Evolutionary conservation across 2,113 vertebrate genomes (phyloP).

Genomic region (Melanocharis versteri): DNA sequence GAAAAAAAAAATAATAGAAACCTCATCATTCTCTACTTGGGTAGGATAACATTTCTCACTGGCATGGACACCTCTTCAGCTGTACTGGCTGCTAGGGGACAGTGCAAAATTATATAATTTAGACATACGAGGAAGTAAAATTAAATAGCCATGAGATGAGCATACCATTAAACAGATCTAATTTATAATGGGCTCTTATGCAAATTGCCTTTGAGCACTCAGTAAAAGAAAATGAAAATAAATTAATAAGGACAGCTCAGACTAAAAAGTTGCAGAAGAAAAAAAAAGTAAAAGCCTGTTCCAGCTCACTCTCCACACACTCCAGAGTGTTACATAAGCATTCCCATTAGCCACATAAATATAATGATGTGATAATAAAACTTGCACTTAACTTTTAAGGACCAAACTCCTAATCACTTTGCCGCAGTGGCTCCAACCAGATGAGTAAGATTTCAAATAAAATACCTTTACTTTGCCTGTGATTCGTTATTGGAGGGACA

Average conservation of each 20-base stretch:
- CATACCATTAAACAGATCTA: conserved; percentile 38
- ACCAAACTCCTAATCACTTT: not conserved
- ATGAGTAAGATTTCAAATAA: not conserved
- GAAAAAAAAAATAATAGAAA: not conserved
- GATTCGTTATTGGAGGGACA: not conserved
- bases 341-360: not conserved
- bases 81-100: conserved; percentile 21
- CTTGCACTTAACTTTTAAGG: not conserved
- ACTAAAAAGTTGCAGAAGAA: not conserved
- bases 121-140: conserved; percentile 21
- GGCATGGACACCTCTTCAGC: not conserved
- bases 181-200: conserved; percentile 53
- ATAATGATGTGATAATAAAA: not conserved
- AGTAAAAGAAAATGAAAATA: conserved; percentile 47
- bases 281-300: not conserved
- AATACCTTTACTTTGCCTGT: not conserved
- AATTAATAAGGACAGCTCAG: conserved; percentile 37
- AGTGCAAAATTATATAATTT: conserved; percentile 38
- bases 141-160: conserved; percentile 60
- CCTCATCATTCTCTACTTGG: not conserved
- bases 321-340: conserved; percentile 8
- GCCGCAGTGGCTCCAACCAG: not conserved
- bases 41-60: not conserved
- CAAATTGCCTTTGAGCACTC: conserved; percentile 63
- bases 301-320: not conserved